These are phyloP conservation scores for Papilio glaucus DNA, from an alignment of 1,140 invertebrate species.

Conservation along the genomic window DNA sequence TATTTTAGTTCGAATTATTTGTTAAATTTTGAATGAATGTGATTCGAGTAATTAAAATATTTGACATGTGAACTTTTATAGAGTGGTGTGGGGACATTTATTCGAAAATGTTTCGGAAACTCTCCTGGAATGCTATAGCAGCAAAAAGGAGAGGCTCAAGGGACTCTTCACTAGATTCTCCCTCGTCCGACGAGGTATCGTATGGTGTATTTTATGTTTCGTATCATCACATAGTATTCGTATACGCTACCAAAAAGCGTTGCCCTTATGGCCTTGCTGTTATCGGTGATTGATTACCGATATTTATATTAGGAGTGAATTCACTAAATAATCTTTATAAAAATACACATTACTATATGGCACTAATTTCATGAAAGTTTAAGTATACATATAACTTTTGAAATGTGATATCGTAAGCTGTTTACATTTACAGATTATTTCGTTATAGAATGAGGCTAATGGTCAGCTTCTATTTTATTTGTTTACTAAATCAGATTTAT, in stretches of 20 bases:
- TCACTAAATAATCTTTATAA: slow-evolving; percentile 36
- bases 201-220: slow-evolving; percentile 40
- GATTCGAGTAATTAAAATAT: background rate
- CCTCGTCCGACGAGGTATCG: slow-evolving; percentile 53
- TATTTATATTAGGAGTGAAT: slow-evolving; percentile 49
- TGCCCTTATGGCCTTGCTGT: slow-evolving; percentile 62
- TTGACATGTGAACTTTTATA: slow-evolving; percentile 2
- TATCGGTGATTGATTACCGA: slow-evolving; percentile 68
- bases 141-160: slow-evolving; percentile 55
- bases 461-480: too few relatives aligned
- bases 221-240: background rate
- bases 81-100: slow-evolving; percentile 22
- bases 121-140: slow-evolving; percentile 55
- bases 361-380: background rate
- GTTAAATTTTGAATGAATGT: background rate
- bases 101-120: slow-evolving; percentile 55
- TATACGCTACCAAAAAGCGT: slow-evolving; percentile 7
- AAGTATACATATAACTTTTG: too few relatives aligned
- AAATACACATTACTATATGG: background rate
- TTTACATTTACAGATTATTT: too few relatives aligned
- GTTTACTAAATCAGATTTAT: too few relatives aligned
- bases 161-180: slow-evolving; percentile 54
- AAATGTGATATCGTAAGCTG: too few relatives aligned
- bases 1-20: background rate
- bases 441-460: too few relatives aligned